Evolutionary conservation across 2,797 vertebrate species (phyloP), one percentile per base, ranked within the genome.

Genomic region (Benthosema pterotum): DNA sequence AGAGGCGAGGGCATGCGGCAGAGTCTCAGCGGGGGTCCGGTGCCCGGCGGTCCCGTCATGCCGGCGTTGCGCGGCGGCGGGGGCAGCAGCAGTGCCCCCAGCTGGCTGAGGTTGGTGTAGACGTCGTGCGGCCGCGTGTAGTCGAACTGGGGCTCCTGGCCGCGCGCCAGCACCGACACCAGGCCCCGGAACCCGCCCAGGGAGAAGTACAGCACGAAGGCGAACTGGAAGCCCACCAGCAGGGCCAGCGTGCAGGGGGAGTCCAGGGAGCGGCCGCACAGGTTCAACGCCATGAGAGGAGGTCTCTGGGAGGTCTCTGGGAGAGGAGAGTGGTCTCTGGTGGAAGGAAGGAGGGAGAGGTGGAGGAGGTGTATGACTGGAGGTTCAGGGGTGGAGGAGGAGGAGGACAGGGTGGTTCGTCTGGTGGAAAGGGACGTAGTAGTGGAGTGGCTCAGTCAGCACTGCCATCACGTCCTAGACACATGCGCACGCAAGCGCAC

Each of bases 191-290:
- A 97, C 11, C 97, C 97, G 0, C 97, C 97, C 0, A 99, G 88
- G 1, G 96, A 97, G 83, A 98, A 97, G 63, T 98, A 99, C n/a
- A 97, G 94, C 79, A 99, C 96, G 83, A 99, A 98, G 0, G 95
- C 95, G 79, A 99, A 95, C 92, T 99, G 97, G 90, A 96, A 98
- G 65, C 96, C 95, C 66, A 97, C 92, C 42, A 99, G 90, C 86
- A 98, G 85, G 64, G 94, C 95, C 62, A 99, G 82, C 0, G 96
- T 97, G 79, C 97, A 97, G 0, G 96, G 96, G 11, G 93, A 93
- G 87, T 93, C 92, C 78, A 94, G 86, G 43, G 91, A 90, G 45
- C 92, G 89, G 3, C 92, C 92, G 48, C 74, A 93, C 74, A 38
- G 32, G 32, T 38, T 38, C 32, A 88, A 91, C 65, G 90, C 79